phyloP scores from a whole-genome alignment of 2,888 invertebrate genomes.

The Tetropium fuscum region DNA sequence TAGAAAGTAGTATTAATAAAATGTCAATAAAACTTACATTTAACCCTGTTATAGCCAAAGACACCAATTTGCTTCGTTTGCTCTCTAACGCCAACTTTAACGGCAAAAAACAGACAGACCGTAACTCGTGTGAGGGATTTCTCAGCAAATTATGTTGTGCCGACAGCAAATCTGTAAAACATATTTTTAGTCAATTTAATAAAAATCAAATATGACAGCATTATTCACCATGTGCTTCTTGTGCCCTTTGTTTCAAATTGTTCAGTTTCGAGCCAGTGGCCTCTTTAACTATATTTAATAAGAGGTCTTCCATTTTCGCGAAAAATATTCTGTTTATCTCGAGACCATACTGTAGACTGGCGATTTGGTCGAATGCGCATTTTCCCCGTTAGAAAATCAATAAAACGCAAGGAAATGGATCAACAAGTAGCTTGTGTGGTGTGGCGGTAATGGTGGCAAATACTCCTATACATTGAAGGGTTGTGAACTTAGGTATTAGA shows the following conservation, averaged over 20 bases:
- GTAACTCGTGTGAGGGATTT: slow-evolving; percentile 85
- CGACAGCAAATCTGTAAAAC: slow-evolving; percentile 82
- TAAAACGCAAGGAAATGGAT: slow-evolving; percentile 23
- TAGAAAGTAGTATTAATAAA: no score
- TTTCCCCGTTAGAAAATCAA: slow-evolving; percentile 40
- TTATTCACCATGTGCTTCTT: slow-evolving; percentile 85
- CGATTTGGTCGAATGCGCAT: slow-evolving; percentile 35
- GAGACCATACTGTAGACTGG: slow-evolving; percentile 33
- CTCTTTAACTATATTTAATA: slow-evolving; percentile 87
- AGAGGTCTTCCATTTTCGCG: slow-evolving; percentile 83
- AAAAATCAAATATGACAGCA: neutral
- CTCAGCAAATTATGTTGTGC: slow-evolving; percentile 80
- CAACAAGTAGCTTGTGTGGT: slow-evolving; percentile 34
- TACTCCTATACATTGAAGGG: slow-evolving; percentile 14
- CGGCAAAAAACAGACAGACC: slow-evolving; percentile 86
- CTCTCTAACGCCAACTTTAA: slow-evolving; percentile 90
- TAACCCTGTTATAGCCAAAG: slow-evolving; percentile 87
- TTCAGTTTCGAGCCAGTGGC: slow-evolving; percentile 83
- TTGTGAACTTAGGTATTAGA: no score
- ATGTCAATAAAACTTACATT: slow-evolving; percentile 75
- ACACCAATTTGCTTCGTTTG: slow-evolving; percentile 85
- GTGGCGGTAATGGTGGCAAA: neutral
- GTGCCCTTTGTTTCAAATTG: slow-evolving; percentile 82
- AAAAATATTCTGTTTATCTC: slow-evolving; percentile 18
- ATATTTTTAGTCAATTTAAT: no score